Conservation (phyloP, 2,888 invertebrate species). For the Amphipyra berbera region DNA sequence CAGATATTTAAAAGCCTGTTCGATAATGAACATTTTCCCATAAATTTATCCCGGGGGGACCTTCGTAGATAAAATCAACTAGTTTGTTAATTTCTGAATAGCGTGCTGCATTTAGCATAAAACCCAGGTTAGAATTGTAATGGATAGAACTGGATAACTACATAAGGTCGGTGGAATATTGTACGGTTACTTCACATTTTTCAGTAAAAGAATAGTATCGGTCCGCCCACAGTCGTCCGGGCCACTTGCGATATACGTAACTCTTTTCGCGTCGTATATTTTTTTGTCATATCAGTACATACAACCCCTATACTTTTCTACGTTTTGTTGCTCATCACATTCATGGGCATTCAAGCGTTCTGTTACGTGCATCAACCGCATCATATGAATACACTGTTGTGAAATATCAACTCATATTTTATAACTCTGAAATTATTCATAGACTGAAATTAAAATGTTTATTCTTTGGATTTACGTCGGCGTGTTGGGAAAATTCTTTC, state of each 20-base stretch:
- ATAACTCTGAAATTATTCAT: conserved; percentile 36
- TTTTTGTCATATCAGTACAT: conserved; percentile 68
- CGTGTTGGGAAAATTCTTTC: conserved; percentile 26
- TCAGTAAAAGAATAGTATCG: conserved; percentile 32
- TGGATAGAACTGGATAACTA: conserved; percentile 5
- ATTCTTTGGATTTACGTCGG: conserved; percentile 9
- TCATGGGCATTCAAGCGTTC: conserved; percentile 62
- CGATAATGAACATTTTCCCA: conserved; percentile 20
- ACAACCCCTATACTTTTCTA: conserved; percentile 59
- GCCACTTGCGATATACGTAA: conserved; percentile 55
- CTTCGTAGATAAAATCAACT: no score
- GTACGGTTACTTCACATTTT: conserved; percentile 16
- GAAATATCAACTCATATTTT: conserved; percentile 44
- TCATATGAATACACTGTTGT: conserved; percentile 58
- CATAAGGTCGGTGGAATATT: background rate
- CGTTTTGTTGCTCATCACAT: conserved; percentile 68
- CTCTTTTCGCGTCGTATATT: conserved; percentile 56
- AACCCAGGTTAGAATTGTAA: background rate
- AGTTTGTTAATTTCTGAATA: no score
- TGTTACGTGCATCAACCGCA: conserved; percentile 60
- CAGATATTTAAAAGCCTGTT: conserved; percentile 13
- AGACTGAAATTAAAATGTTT: conserved; percentile 38
- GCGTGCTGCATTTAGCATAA: background rate
- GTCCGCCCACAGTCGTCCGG: conserved; percentile 42
- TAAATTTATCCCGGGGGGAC: background rate